Evolutionary conservation across 2,797 vertebrate species (phyloP), one percentile per base, ranked within the genome.

Genomic region (Ceryle rudis): DNA sequence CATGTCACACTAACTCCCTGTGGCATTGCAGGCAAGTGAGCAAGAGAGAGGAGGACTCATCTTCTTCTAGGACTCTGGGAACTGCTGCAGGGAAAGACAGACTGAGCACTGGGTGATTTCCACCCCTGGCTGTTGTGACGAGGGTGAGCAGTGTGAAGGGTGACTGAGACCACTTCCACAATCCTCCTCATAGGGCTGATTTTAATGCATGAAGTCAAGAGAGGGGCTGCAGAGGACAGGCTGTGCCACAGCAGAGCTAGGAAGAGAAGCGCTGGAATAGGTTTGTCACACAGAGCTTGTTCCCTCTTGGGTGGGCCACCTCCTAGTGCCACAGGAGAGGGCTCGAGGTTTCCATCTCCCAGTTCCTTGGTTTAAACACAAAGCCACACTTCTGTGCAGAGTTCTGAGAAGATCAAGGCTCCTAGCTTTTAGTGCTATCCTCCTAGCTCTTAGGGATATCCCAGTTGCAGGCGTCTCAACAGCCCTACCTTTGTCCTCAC

Each of bases 401-500:
- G 47, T 44, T 57, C 74, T 92, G 61, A 89, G 85, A 5, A 19
- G 67, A 92, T n/a, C 29, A 44, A 42, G 51, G 60, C n/a, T 64
- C n/a, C 42, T 35, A 31, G 52, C 28, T 84, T 65, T 57, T 21
- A 71, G 20, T 0, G 0, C 42, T 60, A 14, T 17, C 80, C 21
- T 64, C n/a, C 42, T 35, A 31, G 52, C 28, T 84, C 62, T 57
- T 21, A 71, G 20, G 0, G 0, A 39, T 60, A 14, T 14, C 77
- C 21, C 25, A 42, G 28, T 42, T 29, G 6, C 15, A 61, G 19
- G 23, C 65, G 51, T 44, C 74, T 69, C 54, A n/a, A 33, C 5
- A 69, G 10, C 22, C 39, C 81, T 21, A 13, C 55, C 29, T 78
- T 64, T 35, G 35, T 92, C 81, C 95, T 97, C 97, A 99, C 99